Base-by-base conservation (phyloP, 2,797 vertebrate species). In the Meda fulgida region DNA sequence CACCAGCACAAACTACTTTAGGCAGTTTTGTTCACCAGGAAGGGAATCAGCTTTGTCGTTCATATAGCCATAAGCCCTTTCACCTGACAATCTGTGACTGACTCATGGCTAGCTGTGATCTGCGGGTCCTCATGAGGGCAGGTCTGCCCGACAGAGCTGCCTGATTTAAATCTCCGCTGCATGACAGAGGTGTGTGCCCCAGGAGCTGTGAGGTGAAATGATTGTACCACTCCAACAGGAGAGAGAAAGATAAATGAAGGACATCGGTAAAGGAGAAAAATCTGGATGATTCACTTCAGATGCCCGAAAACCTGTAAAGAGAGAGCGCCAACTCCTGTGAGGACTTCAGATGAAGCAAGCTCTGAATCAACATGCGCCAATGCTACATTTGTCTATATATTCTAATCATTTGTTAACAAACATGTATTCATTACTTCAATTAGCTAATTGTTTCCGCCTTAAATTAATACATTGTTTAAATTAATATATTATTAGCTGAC, bases 211-310 rank as follows among this genome's bases (percentile, higher is more conserved):
- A 81, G 43, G 16, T 40, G 75, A 46, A 66, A 71, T 78, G 23
- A 82, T 82, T 81, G 82, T 14, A 66, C 53, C 58, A 67, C 29
- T 84, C 72, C 31, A 76, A 40, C 65, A 72, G 43, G 11, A 81
- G 66, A 67, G 14, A 53, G 55, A 40, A 9, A 78, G 80, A 75
- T 55, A n/a, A 48, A 63, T 38, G 63, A 10, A 51, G 51, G 58
- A 79, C 43, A 19, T 14, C 4, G 46, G 14, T 79, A 82, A 31
- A 40, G 23, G 65, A 43, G 9, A 55, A 29, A 67, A 38, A 31
- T 51, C 26, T 21, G 40, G 69, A 46, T 18, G 46, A 43, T 14
- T 13, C 13, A 46, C 43, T 46, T 46, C 43, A 46, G 43, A 14
- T 1, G 43, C 43, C 43, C 43, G 11, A 46, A 14, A 46, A 14